A percentile compares a stretch with the other conserved stretches of the same genome.
Conservation (phyloP, 1,140 invertebrate genomes). For the Drosophila grimshawi region DNA sequence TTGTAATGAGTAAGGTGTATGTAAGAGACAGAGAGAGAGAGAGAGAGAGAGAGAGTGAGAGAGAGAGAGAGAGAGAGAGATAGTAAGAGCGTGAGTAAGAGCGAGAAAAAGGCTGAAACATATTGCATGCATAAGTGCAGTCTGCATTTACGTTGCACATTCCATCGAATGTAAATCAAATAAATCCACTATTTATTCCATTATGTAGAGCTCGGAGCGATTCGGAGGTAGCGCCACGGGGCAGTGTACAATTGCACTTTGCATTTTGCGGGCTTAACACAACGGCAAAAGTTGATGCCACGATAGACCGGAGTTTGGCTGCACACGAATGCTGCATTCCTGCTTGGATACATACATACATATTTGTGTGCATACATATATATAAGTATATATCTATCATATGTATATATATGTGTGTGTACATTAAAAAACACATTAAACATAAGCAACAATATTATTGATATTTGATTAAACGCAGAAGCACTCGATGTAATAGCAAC, state of each 20-base stretch:
- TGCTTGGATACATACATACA: not conserved
- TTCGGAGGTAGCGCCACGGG: not conserved
- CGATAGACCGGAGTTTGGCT: constrained; percentile 4
- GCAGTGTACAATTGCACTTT: constrained; percentile 27
- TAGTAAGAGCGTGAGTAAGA: not conserved
- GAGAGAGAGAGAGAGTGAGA: not conserved
- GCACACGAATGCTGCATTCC: not conserved
- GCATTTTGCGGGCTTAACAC: constrained; percentile 35
- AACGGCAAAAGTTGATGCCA: constrained; percentile 35
- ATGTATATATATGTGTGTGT: too few species aligned
- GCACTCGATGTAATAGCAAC: constrained; percentile 8
- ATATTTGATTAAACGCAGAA: constrained; percentile 51
- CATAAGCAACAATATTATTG: constrained; percentile 51
- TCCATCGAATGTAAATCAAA: constrained; percentile 48
- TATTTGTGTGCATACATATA: not conserved
- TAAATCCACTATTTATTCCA: constrained; percentile 51
- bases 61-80: not conserved
- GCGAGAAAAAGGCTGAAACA: constrained; percentile 11
- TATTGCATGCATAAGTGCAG: constrained; percentile 47
- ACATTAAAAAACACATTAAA: constrained; percentile 37
- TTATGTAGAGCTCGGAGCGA: constrained; percentile 13
- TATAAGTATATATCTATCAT: not conserved
- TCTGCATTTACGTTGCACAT: constrained; percentile 27
- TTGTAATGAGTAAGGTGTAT: too few species aligned
- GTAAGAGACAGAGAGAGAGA: not conserved